phyloP scores from a whole-genome alignment of 2,113 vertebrate species.

The Gambusia holbrooki region DNA sequence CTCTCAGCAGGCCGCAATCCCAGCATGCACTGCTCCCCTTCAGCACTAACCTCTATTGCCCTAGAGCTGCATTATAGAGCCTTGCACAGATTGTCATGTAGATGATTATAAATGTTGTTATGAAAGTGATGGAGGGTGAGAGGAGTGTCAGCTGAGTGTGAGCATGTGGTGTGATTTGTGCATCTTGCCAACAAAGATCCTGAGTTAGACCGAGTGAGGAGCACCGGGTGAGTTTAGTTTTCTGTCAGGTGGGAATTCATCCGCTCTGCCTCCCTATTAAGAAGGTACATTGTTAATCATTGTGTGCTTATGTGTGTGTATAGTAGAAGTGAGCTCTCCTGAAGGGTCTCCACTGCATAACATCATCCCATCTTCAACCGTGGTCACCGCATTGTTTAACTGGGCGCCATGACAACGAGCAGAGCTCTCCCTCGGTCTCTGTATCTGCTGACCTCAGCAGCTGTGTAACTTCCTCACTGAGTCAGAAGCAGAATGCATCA shows the following conservation, averaged over 20 bases:
- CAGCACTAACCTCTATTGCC: conserved; percentile 75
- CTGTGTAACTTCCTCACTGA: conserved; percentile 80
- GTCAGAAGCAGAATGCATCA: conserved; percentile 70
- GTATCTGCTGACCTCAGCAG: conserved; percentile 79
- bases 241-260: conserved; percentile 62
- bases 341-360: conserved; percentile 26
- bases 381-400: conserved; percentile 60
- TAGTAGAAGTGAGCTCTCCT: conserved; percentile 50
- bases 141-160: conserved; percentile 39
- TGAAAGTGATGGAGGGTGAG: conserved; percentile 60
- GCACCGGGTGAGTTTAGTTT: conserved; percentile 28
- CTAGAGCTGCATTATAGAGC: conserved; percentile 59
- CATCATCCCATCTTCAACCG: conserved; percentile 42
- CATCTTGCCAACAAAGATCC: conserved; percentile 52
- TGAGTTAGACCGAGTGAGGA: conserved; percentile 26
- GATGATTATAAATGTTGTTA: conserved; percentile 77
- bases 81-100: conserved; percentile 78
- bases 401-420: conserved; percentile 73
- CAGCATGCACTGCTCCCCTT: conserved; percentile 79
- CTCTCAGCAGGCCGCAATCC: conserved; percentile 78
- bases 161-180: conserved; percentile 65
- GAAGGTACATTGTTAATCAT: conserved; percentile 34
- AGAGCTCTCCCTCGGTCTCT: conserved; percentile 51
- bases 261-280: conserved; percentile 30
- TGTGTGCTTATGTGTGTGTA: conserved; percentile 20